phyloP scores from a whole-genome alignment of 2,888 invertebrate genomes.

The Plebejus anna region DNA sequence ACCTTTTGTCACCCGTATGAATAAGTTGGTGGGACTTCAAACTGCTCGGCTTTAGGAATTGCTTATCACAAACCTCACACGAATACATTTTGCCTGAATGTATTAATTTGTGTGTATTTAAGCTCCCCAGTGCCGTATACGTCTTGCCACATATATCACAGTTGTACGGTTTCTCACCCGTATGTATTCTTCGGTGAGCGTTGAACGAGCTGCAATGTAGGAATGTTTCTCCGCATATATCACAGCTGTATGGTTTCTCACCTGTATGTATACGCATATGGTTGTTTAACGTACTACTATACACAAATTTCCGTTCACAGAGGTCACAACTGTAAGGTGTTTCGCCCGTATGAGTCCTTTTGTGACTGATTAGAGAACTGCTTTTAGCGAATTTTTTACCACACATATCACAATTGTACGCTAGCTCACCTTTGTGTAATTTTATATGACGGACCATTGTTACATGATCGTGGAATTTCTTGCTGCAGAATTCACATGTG shows the following conservation, averaged over 20 bases:
- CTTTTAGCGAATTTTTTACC: neutral
- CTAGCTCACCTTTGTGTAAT: neutral
- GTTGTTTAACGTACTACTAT: neutral
- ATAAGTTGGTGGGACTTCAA: neutral
- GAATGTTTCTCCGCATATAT: constrained; percentile 20
- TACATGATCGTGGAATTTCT: neutral
- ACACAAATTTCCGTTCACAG: neutral
- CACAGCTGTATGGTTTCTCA: constrained; percentile 19
- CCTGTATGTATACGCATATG: constrained; percentile 13
- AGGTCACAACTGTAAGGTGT: constrained; percentile 24
- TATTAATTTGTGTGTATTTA: constrained; percentile 10
- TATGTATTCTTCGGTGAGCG: neutral
- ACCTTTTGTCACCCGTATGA: neutral
- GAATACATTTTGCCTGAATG: constrained; percentile 1
- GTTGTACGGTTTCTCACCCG: neutral
- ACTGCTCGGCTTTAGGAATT: neutral
- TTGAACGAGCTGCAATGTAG: constrained; percentile 8
- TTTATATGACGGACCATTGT: neutral
- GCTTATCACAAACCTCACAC: constrained; percentile 13
- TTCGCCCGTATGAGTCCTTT: neutral
- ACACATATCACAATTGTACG: neutral
- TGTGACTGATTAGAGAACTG: constrained; percentile 8
- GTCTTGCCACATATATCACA: constrained; percentile 20
- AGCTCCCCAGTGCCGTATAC: neutral
- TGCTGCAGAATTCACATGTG: constrained; percentile 2